A percentile compares a stretch with the other conserved stretches of the same genome.
Conservation (phyloP, 2,888 invertebrate genomes). For the Patella depressa region DNA sequence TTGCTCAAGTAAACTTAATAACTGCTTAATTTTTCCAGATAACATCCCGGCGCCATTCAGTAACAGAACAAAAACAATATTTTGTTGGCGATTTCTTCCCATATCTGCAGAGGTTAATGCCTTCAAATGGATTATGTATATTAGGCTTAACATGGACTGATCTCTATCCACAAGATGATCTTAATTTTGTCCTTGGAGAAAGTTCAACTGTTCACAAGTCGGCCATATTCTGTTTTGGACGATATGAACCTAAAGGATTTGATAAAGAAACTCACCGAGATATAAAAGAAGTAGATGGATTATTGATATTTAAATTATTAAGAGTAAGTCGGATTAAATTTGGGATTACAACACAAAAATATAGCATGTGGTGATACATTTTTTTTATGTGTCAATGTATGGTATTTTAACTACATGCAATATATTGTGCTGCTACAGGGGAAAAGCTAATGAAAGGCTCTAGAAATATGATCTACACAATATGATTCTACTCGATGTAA, state of each 20-base stretch:
- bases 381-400: no score
- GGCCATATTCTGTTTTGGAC: slow-evolving; percentile 65
- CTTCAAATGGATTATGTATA: slow-evolving; percentile 59
- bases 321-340: slow-evolving; percentile 47
- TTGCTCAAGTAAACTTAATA: neutral
- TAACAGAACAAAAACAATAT: slow-evolving; percentile 59
- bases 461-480: no score
- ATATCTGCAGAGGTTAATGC: slow-evolving; percentile 47
- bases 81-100: slow-evolving; percentile 57
- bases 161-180: slow-evolving; percentile 64
- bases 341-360: no score
- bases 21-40: neutral
- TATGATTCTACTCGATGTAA: no score
- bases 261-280: slow-evolving; percentile 44
- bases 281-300: slow-evolving; percentile 52
- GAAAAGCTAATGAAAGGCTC: no score
- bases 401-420: no score
- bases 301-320: slow-evolving; percentile 61
- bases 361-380: no score
- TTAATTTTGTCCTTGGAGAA: slow-evolving; percentile 68
- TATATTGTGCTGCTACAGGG: no score
- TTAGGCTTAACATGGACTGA: slow-evolving; percentile 68
- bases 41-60: slow-evolving; percentile 48
- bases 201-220: slow-evolving; percentile 48
- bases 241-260: slow-evolving; percentile 60